Percentiles rank a stretch among this genome's conserved stretches.
Conservation (phyloP, 1,140 invertebrate species). For the Brachionus manjavacas region DNA sequence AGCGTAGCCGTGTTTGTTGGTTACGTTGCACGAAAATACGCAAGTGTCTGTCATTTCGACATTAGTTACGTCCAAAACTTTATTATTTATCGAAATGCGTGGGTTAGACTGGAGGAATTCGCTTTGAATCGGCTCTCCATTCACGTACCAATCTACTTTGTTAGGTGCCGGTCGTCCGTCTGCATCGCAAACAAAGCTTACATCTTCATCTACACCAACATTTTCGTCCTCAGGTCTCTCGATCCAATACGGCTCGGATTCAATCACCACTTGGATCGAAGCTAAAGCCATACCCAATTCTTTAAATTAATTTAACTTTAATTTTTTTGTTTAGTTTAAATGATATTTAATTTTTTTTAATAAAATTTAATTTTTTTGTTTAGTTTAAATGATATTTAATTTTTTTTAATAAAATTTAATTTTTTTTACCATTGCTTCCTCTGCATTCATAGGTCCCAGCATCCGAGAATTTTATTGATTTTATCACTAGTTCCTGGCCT, state of each 20-base stretch:
- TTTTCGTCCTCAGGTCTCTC: conserved; percentile 77
- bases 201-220: conserved; percentile 81
- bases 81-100: conserved; percentile 61
- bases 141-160: conserved; percentile 88
- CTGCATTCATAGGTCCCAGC: conserved; percentile 81
- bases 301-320: neutral
- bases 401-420: neutral
- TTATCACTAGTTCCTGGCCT: conserved; percentile 82
- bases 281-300: conserved; percentile 28
- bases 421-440: conserved; percentile 74
- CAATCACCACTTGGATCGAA: conserved; percentile 42
- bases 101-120: conserved; percentile 60
- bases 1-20: conserved; percentile 92
- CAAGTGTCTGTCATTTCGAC: conserved; percentile 83
- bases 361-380: too few species aligned
- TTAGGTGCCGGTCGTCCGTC: conserved; percentile 76
- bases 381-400: too few species aligned
- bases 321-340: too few species aligned
- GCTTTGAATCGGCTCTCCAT: conserved; percentile 76
- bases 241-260: conserved; percentile 83
- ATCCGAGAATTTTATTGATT: conserved; percentile 76
- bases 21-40: conserved; percentile 97
- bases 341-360: neutral
- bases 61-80: conserved; percentile 75
- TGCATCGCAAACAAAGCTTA: conserved; percentile 79